phyloP scores from a whole-genome alignment of 2,888 invertebrate species.

The Lasioglossum oenotherae region DNA sequence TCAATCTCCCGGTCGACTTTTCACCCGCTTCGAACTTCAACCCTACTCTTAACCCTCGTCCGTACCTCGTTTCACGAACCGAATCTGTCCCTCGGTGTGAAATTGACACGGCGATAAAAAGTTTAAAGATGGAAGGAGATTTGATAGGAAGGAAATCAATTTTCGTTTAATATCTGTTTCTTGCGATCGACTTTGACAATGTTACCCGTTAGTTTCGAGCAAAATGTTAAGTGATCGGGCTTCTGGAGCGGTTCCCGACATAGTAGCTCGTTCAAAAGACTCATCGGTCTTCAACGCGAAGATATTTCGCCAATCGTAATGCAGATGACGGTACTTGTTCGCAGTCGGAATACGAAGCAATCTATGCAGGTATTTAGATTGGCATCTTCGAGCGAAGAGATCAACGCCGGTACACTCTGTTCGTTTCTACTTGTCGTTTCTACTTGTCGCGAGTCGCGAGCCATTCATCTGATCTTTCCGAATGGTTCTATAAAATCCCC shows the following conservation, averaged over 20 bases:
- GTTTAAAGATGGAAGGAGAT: too few species aligned
- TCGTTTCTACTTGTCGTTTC: not conserved
- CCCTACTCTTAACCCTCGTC: too few species aligned
- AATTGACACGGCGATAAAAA: too few species aligned
- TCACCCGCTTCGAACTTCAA: not conserved
- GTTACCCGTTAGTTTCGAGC: not conserved
- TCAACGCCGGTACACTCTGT: not conserved
- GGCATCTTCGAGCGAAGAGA: not conserved
- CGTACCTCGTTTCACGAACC: too few species aligned
- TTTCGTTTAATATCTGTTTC: too few species aligned
- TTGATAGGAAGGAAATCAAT: too few species aligned
- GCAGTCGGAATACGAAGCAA: constrained; percentile 2
- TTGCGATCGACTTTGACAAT: too few species aligned
- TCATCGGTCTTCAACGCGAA: not conserved
- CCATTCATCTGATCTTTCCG: not conserved
- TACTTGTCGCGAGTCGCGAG: not conserved
- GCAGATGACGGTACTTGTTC: not conserved
- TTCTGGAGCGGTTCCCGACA: not conserved
- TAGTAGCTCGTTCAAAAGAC: not conserved
- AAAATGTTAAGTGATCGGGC: not conserved
- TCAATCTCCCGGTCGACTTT: not conserved
- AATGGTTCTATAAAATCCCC: not conserved
- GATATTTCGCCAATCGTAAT: not conserved
- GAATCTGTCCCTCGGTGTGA: too few species aligned
- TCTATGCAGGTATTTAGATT: not conserved